Evolutionary conservation across 2,888 invertebrate species (phyloP).

Genomic region (Drosophila acutilabella): DNA sequence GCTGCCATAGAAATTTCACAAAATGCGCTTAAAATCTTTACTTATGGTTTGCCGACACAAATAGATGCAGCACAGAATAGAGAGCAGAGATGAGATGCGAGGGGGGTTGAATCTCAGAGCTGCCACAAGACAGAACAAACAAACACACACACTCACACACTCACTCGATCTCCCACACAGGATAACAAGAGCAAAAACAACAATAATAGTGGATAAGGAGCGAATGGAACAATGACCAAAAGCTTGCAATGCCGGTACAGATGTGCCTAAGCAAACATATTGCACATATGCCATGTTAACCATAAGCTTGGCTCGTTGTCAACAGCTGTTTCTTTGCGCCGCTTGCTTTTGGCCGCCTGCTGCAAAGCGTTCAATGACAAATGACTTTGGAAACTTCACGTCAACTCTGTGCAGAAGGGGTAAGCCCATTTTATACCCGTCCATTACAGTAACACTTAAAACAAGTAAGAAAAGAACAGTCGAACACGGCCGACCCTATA

Average conservation of each 20-base stretch:
- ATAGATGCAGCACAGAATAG: slow-evolving; percentile 8
- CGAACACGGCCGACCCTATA: no score
- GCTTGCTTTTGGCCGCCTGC: slow-evolving; percentile 14
- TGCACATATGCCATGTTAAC: slow-evolving; percentile 81
- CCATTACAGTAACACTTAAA: slow-evolving; percentile 6
- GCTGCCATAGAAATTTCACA: slow-evolving; percentile 44
- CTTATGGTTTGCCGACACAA: slow-evolving; percentile 68
- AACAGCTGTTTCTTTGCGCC: slow-evolving; percentile 71
- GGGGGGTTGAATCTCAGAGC: slow-evolving; percentile 33
- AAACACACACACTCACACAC: slow-evolving; percentile 9
- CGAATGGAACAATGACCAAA: slow-evolving; percentile 34
- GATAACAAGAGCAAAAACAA: slow-evolving; percentile 10
- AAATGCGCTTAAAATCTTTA: slow-evolving; percentile 77
- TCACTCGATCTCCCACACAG: not conserved
- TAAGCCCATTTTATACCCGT: slow-evolving; percentile 16
- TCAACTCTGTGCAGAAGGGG: slow-evolving; percentile 14
- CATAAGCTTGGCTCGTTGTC: slow-evolving; percentile 77
- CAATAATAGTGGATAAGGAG: not conserved
- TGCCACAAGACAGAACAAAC: slow-evolving; percentile 30
- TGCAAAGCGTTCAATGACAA: slow-evolving; percentile 78
- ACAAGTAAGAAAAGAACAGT: not conserved
- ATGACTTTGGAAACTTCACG: slow-evolving; percentile 71
- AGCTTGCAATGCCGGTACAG: slow-evolving; percentile 38
- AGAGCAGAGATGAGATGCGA: not conserved
- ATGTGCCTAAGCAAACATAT: slow-evolving; percentile 71